phyloP scores from a whole-genome alignment of 1,140 invertebrate species.

The Zaprionus vittiger region DNA sequence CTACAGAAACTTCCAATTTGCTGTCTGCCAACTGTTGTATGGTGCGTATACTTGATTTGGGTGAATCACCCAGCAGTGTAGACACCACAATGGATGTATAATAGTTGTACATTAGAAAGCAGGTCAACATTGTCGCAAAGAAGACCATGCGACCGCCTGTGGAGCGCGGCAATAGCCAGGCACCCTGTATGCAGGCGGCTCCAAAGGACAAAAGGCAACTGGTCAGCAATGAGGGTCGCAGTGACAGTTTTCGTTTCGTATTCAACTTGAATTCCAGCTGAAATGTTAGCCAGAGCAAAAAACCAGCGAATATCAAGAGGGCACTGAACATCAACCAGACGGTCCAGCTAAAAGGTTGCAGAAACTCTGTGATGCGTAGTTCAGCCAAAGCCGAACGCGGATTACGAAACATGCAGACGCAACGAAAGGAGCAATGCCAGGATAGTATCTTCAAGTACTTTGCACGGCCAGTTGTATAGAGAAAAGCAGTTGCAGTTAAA shows the following conservation, averaged over 20 bases:
- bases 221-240: constrained; percentile 63
- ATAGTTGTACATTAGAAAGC: constrained; percentile 78
- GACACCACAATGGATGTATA: constrained; percentile 81
- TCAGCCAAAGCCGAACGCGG: constrained; percentile 54
- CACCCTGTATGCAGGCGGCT: constrained; percentile 71
- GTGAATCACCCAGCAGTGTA: constrained; percentile 60
- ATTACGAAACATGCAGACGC: constrained; percentile 78
- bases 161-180: constrained; percentile 67
- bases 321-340: constrained; percentile 70
- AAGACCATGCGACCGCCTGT: constrained; percentile 76
- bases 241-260: background rate
- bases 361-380: constrained; percentile 59
- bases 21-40: constrained; percentile 77
- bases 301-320: constrained; percentile 52
- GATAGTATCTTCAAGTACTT: constrained; percentile 41
- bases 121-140: constrained; percentile 65
- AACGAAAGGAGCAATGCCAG: constrained; percentile 56
- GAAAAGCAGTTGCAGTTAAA: constrained; percentile 48
- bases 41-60: constrained; percentile 70
- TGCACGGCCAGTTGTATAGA: constrained; percentile 40
- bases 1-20: constrained; percentile 65
- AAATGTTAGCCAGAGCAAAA: constrained; percentile 70
- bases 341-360: constrained; percentile 67
- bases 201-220: constrained; percentile 75
- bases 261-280: constrained; percentile 44